These are phyloP conservation scores for Philaenus spumarius DNA, from an alignment of 1,140 invertebrate species.

Conservation along the genomic window DNA sequence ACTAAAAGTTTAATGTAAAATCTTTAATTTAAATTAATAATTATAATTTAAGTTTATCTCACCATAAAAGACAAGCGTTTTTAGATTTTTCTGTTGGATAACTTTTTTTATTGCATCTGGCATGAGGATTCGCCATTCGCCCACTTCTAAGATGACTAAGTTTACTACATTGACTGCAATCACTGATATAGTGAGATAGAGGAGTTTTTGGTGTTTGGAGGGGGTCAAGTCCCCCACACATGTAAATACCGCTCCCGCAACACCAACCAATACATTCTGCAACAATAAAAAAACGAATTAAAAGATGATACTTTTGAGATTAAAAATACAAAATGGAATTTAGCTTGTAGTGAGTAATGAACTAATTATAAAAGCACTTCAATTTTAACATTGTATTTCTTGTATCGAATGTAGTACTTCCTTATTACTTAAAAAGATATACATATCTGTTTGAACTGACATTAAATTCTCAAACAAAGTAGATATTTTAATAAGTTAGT, in stretches of 20 bases:
- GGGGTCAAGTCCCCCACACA: conserved; percentile 38
- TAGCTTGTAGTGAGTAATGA: too few relatives aligned
- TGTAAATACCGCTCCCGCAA: conserved; percentile 38
- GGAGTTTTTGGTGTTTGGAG: conserved; percentile 40
- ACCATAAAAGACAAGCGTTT: conserved; percentile 41
- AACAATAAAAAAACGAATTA: conserved; percentile 21
- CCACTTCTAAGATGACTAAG: conserved; percentile 39
- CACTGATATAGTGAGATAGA: conserved; percentile 41
- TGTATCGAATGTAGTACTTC: too few relatives aligned
- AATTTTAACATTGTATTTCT: too few relatives aligned
- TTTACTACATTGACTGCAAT: conserved; percentile 41
- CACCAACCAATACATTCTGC: conserved; percentile 42
- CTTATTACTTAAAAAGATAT: too few relatives aligned
- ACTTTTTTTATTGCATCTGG: conserved; percentile 35
- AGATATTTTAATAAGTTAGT: too few relatives aligned
- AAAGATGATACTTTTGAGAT: too few relatives aligned
- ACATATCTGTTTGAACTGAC: too few relatives aligned
- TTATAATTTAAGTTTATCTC: too few relatives aligned
- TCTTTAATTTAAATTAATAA: too few relatives aligned
- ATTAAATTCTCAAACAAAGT: too few relatives aligned
- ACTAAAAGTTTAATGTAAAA: too few relatives aligned
- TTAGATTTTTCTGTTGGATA: conserved; percentile 33
- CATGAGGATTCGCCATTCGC: conserved; percentile 38
- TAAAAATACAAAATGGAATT: neutral
- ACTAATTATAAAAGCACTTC: too few relatives aligned